Conservation (phyloP, 2,888 invertebrate genomes). For the Poecilobothrus nobilitatus region DNA sequence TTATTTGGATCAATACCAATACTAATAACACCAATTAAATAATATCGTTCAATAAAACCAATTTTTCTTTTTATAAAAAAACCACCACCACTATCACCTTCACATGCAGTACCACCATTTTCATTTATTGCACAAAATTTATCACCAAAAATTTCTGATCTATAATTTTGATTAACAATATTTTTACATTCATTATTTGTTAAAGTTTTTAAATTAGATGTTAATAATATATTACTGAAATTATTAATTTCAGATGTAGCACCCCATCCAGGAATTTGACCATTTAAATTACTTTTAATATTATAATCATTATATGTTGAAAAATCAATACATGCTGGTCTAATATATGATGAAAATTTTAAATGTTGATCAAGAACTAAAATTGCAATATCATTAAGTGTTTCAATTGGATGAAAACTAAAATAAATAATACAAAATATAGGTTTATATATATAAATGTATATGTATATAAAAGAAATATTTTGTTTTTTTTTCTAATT, state of each 20-base stretch:
- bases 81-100: constrained; percentile 34
- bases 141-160: constrained; percentile 28
- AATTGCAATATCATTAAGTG: constrained; percentile 35
- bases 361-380: constrained; percentile 32
- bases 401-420: too few species aligned
- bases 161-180: constrained; percentile 19
- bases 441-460: too few species aligned
- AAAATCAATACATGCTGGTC: constrained; percentile 38
- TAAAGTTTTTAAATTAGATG: constrained; percentile 22
- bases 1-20: too few species aligned
- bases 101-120: constrained; percentile 25
- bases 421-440: too few species aligned
- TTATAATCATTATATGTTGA: constrained; percentile 18
- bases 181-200: constrained; percentile 24
- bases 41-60: too few species aligned
- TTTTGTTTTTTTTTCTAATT: too few species aligned
- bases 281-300: constrained; percentile 15
- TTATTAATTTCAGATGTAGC: constrained; percentile 14
- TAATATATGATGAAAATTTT: constrained; percentile 31
- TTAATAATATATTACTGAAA: constrained; percentile 21
- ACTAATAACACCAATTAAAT: too few species aligned
- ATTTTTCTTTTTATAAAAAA: constrained; percentile 21
- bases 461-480: too few species aligned
- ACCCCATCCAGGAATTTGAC: constrained; percentile 29
- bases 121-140: constrained; percentile 35